Base-by-base conservation (phyloP, 2,888 invertebrate genomes). In the Drosophila kanekoi region DNA sequence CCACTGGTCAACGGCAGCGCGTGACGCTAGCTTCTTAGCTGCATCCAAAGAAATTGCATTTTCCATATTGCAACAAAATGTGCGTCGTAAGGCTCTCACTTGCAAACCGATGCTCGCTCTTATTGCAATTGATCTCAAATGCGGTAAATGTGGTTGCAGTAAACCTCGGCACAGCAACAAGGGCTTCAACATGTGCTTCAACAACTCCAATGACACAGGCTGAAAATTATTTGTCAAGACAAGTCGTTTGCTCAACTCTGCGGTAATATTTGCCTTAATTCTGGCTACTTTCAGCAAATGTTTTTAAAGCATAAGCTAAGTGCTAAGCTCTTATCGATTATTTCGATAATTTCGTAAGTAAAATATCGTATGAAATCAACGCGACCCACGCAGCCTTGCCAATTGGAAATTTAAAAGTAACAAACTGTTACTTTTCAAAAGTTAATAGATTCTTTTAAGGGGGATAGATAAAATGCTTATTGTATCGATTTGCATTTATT, bases 1-100 rank as follows among this genome's bases (percentile, higher is more conserved):
- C 92, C 95, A 96, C 72, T 96, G 94, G 89, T 97, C 96, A 0
- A 98, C 96, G 0, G 97, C 98, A 83, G 94, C 94, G 86, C 94
- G 94, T 0, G 97, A 97, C 0, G 98, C 98, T 35, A 94, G 93
- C 93, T 95, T 95, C 92, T 98, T 98, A 0, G 97, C 97, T 58
- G 85, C 76, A 40, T 92, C 90, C n/a, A 92, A 47, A 6, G 90
- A 65, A 14, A 72, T 76, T 33, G 49, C 41, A 6, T 73, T 59
- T 2, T 44, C 37, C 83, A 82, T 84, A 14, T 49, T 57, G 11
- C 40, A 53, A 5, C 56, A 20, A 20, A 48, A 16, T 47, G 23
- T 40, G 18, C 59, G 54, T 14, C 37, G 48, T 13, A 40, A 47
- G 9, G 8, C 13, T 35, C 5, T 5, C 11, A 28, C 5, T 9